These are phyloP conservation scores for Rugalucina vietnamica DNA, from an alignment of 2,888 invertebrate species.

Conservation along the genomic window DNA sequence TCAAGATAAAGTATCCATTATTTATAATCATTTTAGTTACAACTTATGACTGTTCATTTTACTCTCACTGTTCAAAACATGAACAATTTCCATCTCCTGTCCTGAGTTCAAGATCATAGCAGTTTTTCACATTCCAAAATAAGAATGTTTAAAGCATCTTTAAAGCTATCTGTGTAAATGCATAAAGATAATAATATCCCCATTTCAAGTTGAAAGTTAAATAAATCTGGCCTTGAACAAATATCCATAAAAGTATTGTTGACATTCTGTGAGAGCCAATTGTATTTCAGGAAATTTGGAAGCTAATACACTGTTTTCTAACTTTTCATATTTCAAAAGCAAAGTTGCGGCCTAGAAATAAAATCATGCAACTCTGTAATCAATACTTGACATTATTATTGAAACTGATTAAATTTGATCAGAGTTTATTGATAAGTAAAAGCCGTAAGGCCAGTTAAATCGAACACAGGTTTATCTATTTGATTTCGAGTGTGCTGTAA, in stretches of 20 bases:
- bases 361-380: neutral
- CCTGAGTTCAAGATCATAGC: no score
- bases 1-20: no score
- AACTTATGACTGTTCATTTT: no score
- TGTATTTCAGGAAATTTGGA: neutral
- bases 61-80: no score
- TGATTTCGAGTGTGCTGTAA: neutral
- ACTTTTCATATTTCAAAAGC: neutral
- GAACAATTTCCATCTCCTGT: no score
- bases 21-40: no score
- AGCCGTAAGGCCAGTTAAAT: neutral
- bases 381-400: constrained; percentile 7
- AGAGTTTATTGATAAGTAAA: neutral
- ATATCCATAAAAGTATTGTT: constrained; percentile 12
- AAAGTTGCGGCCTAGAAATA: neutral
- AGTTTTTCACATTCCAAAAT: neutral
- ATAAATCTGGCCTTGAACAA: neutral
- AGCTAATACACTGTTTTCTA: neutral
- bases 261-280: neutral
- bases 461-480: neutral
- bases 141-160: neutral
- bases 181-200: constrained; percentile 1
- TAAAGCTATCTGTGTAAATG: neutral
- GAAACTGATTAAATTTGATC: neutral
- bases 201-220: neutral